Evolutionary conservation across 2,113 vertebrate species (phyloP).

Genomic region (Orthonyx spaldingii): DNA sequence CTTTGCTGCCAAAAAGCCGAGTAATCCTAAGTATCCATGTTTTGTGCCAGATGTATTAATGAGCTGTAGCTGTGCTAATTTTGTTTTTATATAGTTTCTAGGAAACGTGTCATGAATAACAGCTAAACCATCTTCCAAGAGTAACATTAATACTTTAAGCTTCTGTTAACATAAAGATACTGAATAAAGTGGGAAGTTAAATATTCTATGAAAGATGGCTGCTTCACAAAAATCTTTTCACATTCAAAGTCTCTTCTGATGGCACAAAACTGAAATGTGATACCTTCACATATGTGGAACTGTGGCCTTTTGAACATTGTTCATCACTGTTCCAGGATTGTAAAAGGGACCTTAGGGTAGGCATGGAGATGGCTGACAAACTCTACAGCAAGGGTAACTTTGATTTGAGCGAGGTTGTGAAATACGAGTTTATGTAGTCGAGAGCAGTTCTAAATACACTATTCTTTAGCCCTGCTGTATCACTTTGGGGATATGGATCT

Average conservation of each 20-base stretch:
- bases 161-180: background rate
- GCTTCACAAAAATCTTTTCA: background rate
- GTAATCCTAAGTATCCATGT: background rate
- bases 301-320: background rate
- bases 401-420: background rate
- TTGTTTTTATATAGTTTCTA: background rate
- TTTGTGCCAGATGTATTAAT: background rate
- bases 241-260: background rate
- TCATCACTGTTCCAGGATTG: background rate
- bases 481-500: background rate
- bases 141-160: background rate
- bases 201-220: background rate
- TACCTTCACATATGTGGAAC: background rate
- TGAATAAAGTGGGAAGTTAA: background rate
- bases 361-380: background rate
- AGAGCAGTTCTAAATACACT: background rate
- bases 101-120: background rate
- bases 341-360: background rate
- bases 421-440: rapidly evolving
- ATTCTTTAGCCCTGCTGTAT: background rate
- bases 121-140: background rate
- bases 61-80: background rate
- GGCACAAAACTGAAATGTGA: background rate
- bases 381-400: background rate
- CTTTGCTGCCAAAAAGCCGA: background rate